phyloP scores from a whole-genome alignment of 2,113 vertebrate species.

The Otus sunia region DNA sequence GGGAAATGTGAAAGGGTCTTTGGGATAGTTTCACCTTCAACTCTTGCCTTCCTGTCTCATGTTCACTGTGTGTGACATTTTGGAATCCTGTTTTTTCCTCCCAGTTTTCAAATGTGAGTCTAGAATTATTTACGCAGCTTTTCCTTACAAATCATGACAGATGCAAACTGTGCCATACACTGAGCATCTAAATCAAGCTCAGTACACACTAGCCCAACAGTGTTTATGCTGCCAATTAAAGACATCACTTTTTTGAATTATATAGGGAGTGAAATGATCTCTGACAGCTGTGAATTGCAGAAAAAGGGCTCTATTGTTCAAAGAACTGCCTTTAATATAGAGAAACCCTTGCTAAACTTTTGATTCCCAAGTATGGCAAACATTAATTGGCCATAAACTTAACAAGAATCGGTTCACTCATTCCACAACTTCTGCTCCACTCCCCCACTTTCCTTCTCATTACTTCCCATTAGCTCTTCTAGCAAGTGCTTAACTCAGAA shows the following conservation, averaged over 20 bases:
- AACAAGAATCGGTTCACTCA: slow-evolving; percentile 61
- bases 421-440: slow-evolving; percentile 35
- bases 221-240: slow-evolving; percentile 77
- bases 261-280: slow-evolving; percentile 73
- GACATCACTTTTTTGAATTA: slow-evolving; percentile 72
- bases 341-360: slow-evolving; percentile 62
- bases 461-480: slow-evolving; percentile 35
- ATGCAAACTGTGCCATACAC: slow-evolving; percentile 41
- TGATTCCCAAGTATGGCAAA: slow-evolving; percentile 69
- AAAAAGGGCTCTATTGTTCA: slow-evolving; percentile 72
- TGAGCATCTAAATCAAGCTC: slow-evolving; percentile 33
- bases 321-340: slow-evolving; percentile 70
- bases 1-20: not conserved
- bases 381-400: slow-evolving; percentile 75
- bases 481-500: slow-evolving; percentile 40
- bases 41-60: not conserved
- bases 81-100: not conserved
- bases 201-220: slow-evolving; percentile 31
- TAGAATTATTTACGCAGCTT: slow-evolving; percentile 38
- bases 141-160: slow-evolving; percentile 53
- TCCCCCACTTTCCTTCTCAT: slow-evolving; percentile 33
- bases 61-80: not conserved
- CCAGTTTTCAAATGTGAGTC: not conserved
- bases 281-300: slow-evolving; percentile 74
- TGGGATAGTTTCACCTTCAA: not conserved